Base-by-base conservation (phyloP, 2,888 invertebrate genomes). In the Mesochorus sp. region DNA sequence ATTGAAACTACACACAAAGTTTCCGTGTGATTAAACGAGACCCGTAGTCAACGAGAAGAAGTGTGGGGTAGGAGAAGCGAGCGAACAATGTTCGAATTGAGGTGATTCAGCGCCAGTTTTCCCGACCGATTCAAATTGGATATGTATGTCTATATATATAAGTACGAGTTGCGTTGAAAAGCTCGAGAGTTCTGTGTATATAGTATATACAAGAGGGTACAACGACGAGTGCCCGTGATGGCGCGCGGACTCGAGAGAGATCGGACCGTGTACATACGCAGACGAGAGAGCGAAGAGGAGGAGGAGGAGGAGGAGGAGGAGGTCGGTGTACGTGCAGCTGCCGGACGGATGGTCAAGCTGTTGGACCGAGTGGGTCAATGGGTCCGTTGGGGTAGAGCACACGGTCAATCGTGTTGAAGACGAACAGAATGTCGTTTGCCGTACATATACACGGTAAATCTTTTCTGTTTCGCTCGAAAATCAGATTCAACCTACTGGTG, bases 311-410 rank as follows among this genome's bases (percentile, higher is more conserved):
- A 51, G 1, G 49, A 28, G 39, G 17, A 47, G 28, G 34, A 34
- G 49, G 39, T 12, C 39, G 76, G 26, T 51, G 51, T 37, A 59
- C n/a, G 26, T 59, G 59, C 59, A 77, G 67, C 62, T 62, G 67
- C 61, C 61, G 76, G 64, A 28, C 42, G 76, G 10, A 66, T 44
- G 72, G 76, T 72, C 64, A 77, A 73, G 62, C 67, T 49, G 67
- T 42, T 49, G 55, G 44, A 68, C 37, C 57, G 73, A 76, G 74
- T 80, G 74, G 77, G 80, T 80, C 80, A 80, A 80, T 77, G 71
- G 77, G 70, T 74, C 73, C 55, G 64, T 47, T 57, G 70, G 57
- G 74, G 61, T 57, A 49, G 62, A 57, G 59, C 57, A 49, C 72
- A 62, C 62, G 73, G 72, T 72, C 77, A 77, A 77, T 62, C 77